phyloP scores from a whole-genome alignment of 2,797 vertebrate species.

The Acrocephalus scirpaceus region DNA sequence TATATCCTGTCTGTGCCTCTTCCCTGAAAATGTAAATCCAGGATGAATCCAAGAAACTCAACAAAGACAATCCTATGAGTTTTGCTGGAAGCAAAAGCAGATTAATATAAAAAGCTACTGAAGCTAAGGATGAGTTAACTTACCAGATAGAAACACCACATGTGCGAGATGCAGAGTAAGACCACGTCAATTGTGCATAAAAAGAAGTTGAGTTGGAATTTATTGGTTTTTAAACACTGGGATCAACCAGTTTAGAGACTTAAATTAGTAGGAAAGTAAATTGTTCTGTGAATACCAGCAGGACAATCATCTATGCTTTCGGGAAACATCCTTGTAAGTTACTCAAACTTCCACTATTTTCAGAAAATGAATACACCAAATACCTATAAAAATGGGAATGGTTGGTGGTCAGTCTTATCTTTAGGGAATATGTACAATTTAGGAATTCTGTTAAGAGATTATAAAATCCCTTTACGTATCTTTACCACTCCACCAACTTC shows the following conservation, averaged over 20 bases:
- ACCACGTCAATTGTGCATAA: fast-evolving
- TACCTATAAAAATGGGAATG: not conserved
- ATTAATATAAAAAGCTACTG: not conserved
- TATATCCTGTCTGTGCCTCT: not conserved
- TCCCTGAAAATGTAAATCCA: not conserved
- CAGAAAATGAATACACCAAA: not conserved
- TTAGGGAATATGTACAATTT: not conserved
- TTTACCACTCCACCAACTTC: not conserved
- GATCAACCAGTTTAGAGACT: not conserved
- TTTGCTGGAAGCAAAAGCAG: not conserved
- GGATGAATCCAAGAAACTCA: not conserved
- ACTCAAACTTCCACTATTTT: not conserved
- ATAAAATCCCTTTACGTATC: not conserved
- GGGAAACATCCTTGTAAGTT: not conserved
- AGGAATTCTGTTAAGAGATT: not conserved
- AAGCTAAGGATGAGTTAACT: not conserved
- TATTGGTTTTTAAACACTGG: not conserved
- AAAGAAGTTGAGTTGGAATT: not conserved
- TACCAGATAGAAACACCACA: not conserved
- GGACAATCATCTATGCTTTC: not conserved
- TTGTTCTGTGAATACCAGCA: not conserved
- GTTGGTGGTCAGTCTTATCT: not conserved
- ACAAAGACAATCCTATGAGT: not conserved
- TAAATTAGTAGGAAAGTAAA: not conserved
- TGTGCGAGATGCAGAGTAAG: not conserved